phyloP scores from a whole-genome alignment of 2,797 vertebrate species.

The Distichodus sexfasciatus region DNA sequence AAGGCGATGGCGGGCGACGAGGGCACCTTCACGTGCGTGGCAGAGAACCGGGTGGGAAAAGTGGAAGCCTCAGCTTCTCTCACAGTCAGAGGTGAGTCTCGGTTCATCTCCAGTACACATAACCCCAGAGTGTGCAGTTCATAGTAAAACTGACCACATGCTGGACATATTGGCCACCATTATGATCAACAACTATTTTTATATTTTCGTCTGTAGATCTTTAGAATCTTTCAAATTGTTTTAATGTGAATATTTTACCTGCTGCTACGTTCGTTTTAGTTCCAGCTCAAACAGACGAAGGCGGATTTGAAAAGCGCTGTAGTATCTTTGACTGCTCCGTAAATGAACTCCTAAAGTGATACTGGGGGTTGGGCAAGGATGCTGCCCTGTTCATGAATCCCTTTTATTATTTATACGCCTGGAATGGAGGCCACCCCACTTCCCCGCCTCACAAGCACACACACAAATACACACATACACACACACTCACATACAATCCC shows the following conservation, averaged over 20 bases:
- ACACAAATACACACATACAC: conserved; percentile 27
- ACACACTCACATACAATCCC: conserved; percentile 30
- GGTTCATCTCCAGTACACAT: not conserved
- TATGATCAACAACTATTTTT: not conserved
- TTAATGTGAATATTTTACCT: not conserved
- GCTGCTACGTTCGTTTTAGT: too few species aligned
- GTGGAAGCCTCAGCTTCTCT: conserved; percentile 90
- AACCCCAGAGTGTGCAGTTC: too few species aligned
- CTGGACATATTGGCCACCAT: too few species aligned
- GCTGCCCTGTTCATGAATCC: conserved; percentile 62
- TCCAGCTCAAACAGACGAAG: not conserved
- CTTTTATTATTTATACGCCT: conserved; percentile 73
- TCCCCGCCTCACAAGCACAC: conserved; percentile 34
- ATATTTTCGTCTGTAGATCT: not conserved
- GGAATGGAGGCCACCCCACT: conserved; percentile 45
- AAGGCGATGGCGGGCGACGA: conserved; percentile 85
- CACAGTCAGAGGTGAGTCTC: conserved; percentile 89
- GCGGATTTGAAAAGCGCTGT: not conserved
- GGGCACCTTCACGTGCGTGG: conserved; percentile 89
- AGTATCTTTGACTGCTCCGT: conserved; percentile 19
- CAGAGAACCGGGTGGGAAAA: conserved; percentile 95
- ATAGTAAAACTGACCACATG: too few species aligned
- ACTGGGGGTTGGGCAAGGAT: conserved; percentile 27
- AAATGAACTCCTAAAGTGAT: conserved; percentile 47
- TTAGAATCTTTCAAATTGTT: too few species aligned